Evolutionary conservation across 2,888 invertebrate species (phyloP).

Genomic region (Caradrina kadenii): DNA sequence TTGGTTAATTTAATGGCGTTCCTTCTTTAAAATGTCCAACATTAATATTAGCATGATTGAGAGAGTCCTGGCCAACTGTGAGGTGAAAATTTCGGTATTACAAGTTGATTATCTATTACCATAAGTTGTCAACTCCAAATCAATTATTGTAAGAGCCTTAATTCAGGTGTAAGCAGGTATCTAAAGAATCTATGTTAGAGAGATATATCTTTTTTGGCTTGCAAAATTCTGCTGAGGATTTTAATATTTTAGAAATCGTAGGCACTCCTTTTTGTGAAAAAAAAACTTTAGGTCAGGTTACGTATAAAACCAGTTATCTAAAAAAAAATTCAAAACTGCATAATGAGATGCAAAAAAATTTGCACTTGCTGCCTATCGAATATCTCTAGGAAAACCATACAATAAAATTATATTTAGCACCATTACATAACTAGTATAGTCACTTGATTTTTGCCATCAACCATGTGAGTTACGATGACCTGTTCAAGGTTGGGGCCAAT

Average conservation of each 20-base stretch:
- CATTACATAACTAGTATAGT: not conserved
- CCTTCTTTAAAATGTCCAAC: no score
- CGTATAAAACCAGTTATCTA: not conserved
- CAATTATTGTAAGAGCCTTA: not conserved
- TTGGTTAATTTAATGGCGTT: no score
- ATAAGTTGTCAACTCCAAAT: not conserved
- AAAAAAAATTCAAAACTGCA: slow-evolving; percentile 1
- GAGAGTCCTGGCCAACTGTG: slow-evolving; percentile 90
- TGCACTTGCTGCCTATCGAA: slow-evolving; percentile 15
- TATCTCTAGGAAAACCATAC: slow-evolving; percentile 36
- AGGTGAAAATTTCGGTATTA: slow-evolving; percentile 91
- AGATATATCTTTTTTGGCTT: no score
- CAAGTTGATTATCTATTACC: slow-evolving; percentile 85
- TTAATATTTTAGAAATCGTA: slow-evolving; percentile 26
- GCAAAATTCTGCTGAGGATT: not conserved
- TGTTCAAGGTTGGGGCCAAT: no score
- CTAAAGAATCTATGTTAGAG: no score
- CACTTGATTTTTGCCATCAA: no score
- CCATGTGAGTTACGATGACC: no score
- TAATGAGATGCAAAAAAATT: slow-evolving; percentile 21
- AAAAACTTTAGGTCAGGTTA: slow-evolving; percentile 2
- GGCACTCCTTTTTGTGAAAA: not conserved
- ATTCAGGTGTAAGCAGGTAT: no score
- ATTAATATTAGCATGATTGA: slow-evolving; percentile 94
- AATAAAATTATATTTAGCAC: slow-evolving; percentile 12